Percentiles rank a stretch among this genome's conserved stretches.
Evolutionary conservation across 2,888 invertebrate species (phyloP).

Genomic region (Andrena bucephala): DNA sequence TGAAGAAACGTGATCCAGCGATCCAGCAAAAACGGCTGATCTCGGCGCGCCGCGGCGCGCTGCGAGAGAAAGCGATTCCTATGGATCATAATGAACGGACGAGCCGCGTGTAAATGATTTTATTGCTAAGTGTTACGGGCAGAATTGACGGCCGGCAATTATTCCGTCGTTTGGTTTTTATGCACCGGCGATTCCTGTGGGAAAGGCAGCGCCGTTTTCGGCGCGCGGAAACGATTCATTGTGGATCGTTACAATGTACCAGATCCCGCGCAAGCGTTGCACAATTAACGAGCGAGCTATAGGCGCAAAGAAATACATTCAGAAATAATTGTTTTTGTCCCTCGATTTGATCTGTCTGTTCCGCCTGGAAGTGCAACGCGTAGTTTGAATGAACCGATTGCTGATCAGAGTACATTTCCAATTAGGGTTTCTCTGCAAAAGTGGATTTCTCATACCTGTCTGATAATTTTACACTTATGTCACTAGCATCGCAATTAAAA

Average conservation of each 20-base stretch:
- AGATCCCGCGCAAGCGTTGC: constrained; percentile 45
- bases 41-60: constrained; percentile 60
- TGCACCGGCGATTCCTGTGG: constrained; percentile 65
- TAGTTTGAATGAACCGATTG: background rate
- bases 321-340: constrained; percentile 20
- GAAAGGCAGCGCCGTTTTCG: constrained; percentile 59
- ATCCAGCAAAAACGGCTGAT: constrained; percentile 52
- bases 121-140: constrained; percentile 60
- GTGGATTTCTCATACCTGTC: too few species aligned
- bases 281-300: constrained; percentile 45
- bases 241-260: constrained; percentile 55
- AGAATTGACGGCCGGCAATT: constrained; percentile 69
- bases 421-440: background rate
- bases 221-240: constrained; percentile 52
- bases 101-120: constrained; percentile 70
- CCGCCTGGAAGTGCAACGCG: background rate
- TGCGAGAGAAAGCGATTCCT: constrained; percentile 67
- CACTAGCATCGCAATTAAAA: too few species aligned
- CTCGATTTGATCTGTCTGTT: background rate
- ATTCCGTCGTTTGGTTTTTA: constrained; percentile 67
- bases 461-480: too few species aligned
- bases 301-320: background rate
- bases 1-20: constrained; percentile 59
- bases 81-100: constrained; percentile 66
- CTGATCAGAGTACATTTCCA: background rate